Base-by-base conservation (phyloP, 1,140 invertebrate genomes). In the Hestina assimilis region DNA sequence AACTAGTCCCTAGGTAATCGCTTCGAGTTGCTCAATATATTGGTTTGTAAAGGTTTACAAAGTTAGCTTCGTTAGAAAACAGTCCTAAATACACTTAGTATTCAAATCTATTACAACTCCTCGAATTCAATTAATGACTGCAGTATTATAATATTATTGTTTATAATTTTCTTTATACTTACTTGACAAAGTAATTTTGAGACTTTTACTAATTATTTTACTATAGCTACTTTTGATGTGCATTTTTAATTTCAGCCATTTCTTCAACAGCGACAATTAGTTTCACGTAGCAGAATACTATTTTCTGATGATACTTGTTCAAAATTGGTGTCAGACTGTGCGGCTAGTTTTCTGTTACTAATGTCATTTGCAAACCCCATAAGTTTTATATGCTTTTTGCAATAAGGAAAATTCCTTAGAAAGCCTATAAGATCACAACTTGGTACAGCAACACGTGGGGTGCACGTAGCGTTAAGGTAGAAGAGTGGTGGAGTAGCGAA, bases 361-460 rank as follows among this genome's bases (percentile, higher is more conserved):
- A n/a, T n/a, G n/a, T n/a, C n/a, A n/a, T n/a, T n/a, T n/a, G n/a
- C n/a, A n/a, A n/a, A n/a, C 15, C 31, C 6, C 3, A 14, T 2
- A 15, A 19, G 15, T 19, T 19, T 19, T 14, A 14, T 19, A 14
- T 38, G 15, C 15, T 15, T 6, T 9, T 2, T 19, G 19, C 33
- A 17, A 2, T 6, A n/a, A 38, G 33, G 15, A 38, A 6, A 19
- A 19, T 38, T 14, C 15, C 31, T 15, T 12, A 2, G 0, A 7
- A 0, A 9, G 8, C 15, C 15, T 6, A 19, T 19, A 9, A 2
- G 4, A 15, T 15, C 6, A 9, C 14, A 17, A 9, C 8, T 9
- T 11, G 15, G 15, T 9, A 9, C 19, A 68, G 70, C 66, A 71
- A 69, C 66, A 67, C 66, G 67, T 73, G 59, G 63, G 58, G 63